These are phyloP conservation scores for Microtus pennsylvanicus DNA, from an alignment of 2,113 vertebrate species.

Conservation along the genomic window DNA sequence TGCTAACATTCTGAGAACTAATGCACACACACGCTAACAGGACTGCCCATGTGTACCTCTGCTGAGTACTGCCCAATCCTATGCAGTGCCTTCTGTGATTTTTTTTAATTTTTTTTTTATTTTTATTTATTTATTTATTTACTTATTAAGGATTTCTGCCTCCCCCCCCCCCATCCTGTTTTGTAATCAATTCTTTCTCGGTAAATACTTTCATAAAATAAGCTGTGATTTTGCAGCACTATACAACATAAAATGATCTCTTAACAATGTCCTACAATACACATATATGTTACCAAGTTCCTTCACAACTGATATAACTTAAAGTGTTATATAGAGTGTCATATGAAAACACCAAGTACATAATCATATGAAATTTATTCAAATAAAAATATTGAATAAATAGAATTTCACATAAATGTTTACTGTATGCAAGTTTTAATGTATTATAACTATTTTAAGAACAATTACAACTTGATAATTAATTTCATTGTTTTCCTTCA, in stretches of 20 bases:
- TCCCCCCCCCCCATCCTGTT: no score
- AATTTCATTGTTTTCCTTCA: slow-evolving; percentile 57
- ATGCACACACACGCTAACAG: background rate
- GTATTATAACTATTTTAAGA: slow-evolving; percentile 25
- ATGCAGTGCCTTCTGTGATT: background rate
- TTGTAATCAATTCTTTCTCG: background rate
- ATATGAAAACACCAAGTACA: background rate
- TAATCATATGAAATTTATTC: background rate
- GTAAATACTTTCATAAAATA: background rate
- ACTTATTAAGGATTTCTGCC: no score
- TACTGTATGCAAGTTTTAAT: slow-evolving; percentile 29
- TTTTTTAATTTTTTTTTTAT: no score
- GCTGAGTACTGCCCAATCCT: background rate
- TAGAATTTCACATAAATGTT: background rate
- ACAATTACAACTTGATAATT: slow-evolving; percentile 76
- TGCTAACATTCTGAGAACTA: background rate
- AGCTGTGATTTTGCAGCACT: background rate
- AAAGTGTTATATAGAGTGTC: background rate
- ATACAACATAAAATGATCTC: background rate
- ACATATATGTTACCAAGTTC: background rate
- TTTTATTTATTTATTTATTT: no score
- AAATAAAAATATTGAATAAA: background rate
- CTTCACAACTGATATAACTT: background rate
- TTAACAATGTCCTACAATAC: background rate
- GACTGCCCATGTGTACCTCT: background rate